These are phyloP conservation scores for Sus cebifrons DNA, from an alignment of 2,797 vertebrate genomes.

Conservation along the genomic window DNA sequence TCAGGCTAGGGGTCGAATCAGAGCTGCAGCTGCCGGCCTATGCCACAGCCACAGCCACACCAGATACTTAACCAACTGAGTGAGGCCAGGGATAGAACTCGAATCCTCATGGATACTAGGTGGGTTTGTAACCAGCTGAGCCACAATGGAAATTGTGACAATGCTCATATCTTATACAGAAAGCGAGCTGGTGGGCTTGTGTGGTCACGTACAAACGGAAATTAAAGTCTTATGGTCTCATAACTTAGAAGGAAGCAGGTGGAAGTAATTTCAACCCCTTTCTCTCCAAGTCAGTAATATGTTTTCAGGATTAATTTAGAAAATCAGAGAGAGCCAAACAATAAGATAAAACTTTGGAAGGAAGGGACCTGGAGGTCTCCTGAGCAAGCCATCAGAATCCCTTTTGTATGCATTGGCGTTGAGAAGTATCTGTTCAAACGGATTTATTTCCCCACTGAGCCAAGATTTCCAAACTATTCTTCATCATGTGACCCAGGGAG, in stretches of 20 bases:
- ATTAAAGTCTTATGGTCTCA: neutral
- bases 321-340: slow-evolving; percentile 45
- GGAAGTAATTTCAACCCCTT: slow-evolving; percentile 6
- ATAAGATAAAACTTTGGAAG: neutral
- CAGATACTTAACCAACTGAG: no score
- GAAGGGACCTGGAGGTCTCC: neutral
- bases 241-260: slow-evolving; percentile 25
- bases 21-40: no score
- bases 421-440: neutral
- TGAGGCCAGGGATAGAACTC: no score
- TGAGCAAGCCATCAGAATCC: neutral
- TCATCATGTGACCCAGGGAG: neutral
- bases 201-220: neutral
- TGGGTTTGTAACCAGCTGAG: no score
- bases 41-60: no score
- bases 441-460: neutral
- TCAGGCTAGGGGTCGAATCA: no score
- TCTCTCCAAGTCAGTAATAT: neutral
- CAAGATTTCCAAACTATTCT: neutral
- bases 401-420: neutral
- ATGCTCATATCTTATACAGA: neutral
- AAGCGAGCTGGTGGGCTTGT: neutral
- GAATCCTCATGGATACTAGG: no score
- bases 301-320: slow-evolving; percentile 55
- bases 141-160: neutral